Conservation (phyloP, 2,113 vertebrate genomes). For the Haemorhous mexicanus region DNA sequence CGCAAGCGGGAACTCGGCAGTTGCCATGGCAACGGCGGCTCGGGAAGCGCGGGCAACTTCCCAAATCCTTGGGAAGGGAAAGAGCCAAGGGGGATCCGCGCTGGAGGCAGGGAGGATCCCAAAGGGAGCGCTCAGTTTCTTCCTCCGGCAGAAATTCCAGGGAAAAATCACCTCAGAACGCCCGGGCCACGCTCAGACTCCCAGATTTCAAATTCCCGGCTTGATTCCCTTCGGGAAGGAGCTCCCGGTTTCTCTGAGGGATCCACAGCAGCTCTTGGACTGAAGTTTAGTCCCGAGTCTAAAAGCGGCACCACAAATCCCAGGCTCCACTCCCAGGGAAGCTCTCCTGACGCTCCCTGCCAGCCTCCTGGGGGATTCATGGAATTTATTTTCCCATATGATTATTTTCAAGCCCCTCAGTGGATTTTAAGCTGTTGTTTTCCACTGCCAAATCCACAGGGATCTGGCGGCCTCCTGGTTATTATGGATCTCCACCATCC, state of each 20-base stretch:
- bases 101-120: not conserved
- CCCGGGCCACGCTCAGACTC: not conserved
- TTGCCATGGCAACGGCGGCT: constrained; percentile 15
- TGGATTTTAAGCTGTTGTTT: not conserved
- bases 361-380: not conserved
- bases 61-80: not conserved
- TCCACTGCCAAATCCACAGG: not conserved
- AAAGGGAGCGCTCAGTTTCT: not conserved
- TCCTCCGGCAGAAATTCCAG: not conserved
- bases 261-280: fast-evolving
- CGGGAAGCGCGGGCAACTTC: not conserved
- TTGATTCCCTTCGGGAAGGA: fast-evolving
- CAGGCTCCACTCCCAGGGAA: not conserved
- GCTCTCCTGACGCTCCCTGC: not conserved
- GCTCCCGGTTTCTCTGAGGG: fast-evolving
- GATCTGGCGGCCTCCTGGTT: not conserved
- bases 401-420: not conserved
- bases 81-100: not conserved
- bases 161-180: fast-evolving
- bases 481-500: not conserved
- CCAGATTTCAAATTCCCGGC: not conserved
- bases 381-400: not conserved
- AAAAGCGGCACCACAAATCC: not conserved
- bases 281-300: not conserved
- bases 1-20: fast-evolving